Conservation (phyloP, 2,797 vertebrate genomes). For the Cynodonichthys magdalenae region DNA sequence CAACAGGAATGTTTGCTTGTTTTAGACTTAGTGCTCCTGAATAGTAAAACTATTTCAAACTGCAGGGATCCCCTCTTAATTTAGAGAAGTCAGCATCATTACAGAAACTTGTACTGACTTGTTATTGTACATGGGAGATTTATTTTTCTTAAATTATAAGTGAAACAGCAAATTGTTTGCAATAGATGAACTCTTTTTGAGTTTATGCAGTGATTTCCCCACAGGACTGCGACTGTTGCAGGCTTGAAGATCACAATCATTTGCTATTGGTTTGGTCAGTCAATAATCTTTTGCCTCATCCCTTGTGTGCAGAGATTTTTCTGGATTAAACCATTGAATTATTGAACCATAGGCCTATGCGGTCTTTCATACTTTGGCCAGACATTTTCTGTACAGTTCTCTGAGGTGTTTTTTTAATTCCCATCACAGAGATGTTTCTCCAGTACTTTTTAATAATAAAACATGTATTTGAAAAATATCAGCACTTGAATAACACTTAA, state of each 20-base stretch:
- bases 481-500: not conserved
- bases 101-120: not conserved
- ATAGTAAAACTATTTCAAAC: too few relatives aligned
- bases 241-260: constrained; percentile 1
- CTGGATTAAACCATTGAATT: constrained; percentile 1
- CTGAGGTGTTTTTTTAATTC: not conserved
- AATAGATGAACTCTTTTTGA: not conserved
- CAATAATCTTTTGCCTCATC: not conserved
- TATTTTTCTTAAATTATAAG: not conserved
- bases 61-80: too few relatives aligned
- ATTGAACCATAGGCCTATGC: not conserved
- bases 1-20: too few relatives aligned
- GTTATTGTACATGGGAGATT: not conserved
- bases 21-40: too few relatives aligned
- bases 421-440: not conserved
- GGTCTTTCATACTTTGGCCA: not conserved
- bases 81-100: not conserved
- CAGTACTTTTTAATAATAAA: not conserved
- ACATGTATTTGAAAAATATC: constrained; percentile 4
- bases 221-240: not conserved
- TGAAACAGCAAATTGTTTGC: not conserved
- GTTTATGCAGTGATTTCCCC: not conserved
- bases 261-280: not conserved
- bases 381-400: not conserved
- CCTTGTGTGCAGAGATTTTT: constrained; percentile 3